phyloP scores from a whole-genome alignment of 1,140 invertebrate genomes.

The Apis florea region DNA sequence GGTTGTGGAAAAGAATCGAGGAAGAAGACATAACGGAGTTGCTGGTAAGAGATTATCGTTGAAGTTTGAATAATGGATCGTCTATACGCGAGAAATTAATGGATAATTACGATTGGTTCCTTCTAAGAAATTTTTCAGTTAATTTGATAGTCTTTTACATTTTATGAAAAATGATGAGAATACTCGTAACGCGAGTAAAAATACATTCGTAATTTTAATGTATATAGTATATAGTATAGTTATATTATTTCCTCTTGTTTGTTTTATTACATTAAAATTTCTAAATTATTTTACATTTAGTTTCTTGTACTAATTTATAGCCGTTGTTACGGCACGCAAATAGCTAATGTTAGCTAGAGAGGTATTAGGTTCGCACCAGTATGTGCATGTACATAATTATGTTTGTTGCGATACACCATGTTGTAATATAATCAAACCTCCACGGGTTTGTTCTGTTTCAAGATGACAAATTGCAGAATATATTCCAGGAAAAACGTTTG shows the following conservation, averaged over 20 bases:
- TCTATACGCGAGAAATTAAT: not conserved
- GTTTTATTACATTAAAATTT: not conserved
- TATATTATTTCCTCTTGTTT: not conserved
- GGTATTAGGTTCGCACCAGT: not conserved
- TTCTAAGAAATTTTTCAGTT: not conserved
- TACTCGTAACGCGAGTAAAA: too few relatives aligned
- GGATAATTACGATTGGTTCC: not conserved
- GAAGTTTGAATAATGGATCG: not conserved
- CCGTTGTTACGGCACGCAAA: not conserved
- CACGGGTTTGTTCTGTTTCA: too few relatives aligned
- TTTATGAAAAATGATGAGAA: not conserved
- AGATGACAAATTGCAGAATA: too few relatives aligned
- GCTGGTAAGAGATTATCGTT: not conserved
- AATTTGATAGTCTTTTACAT: too few relatives aligned
- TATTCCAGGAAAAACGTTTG: too few relatives aligned
- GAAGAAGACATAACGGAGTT: not conserved
- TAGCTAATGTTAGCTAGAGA: conserved; percentile 3
- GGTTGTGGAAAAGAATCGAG: not conserved
- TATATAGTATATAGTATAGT: not conserved
- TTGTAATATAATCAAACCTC: not conserved
- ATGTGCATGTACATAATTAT: not conserved
- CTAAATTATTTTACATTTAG: not conserved
- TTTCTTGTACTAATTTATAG: not conserved
- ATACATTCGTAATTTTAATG: not conserved
- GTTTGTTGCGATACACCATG: not conserved